These are phyloP conservation scores for Stigmatopora argus DNA, from an alignment of 2,113 vertebrate genomes.

Conservation along the genomic window DNA sequence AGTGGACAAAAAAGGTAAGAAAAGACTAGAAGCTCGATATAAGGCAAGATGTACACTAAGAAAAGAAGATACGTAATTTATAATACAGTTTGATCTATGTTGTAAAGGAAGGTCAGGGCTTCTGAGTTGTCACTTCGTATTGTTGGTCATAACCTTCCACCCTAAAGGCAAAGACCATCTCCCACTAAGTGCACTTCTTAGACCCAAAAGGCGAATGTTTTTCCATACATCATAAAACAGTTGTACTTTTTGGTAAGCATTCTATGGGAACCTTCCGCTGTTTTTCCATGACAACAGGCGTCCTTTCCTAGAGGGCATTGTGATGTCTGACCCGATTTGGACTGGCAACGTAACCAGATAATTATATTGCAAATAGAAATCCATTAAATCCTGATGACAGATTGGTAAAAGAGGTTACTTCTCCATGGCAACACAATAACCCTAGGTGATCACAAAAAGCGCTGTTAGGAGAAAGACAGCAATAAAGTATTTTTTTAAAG, in stretches of 20 bases:
- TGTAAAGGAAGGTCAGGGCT: too few relatives aligned
- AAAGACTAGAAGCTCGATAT: too few relatives aligned
- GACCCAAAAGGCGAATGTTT: not conserved
- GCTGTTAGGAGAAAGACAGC: constrained; percentile 39
- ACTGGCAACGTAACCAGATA: constrained; percentile 37
- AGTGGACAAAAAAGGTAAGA: too few relatives aligned
- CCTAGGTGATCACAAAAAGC: constrained; percentile 44
- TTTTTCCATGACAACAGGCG: constrained; percentile 14
- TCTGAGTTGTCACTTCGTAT: too few relatives aligned
- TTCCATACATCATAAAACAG: not conserved
- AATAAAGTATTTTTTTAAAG: constrained; percentile 7
- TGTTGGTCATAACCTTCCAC: too few relatives aligned
- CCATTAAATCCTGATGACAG: constrained; percentile 39
- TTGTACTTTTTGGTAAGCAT: not conserved
- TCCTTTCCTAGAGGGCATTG: constrained; percentile 26
- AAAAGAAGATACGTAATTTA: too few relatives aligned
- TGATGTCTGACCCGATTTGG: constrained; percentile 29
- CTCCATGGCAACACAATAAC: constrained; percentile 33
- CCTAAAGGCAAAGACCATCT: too few relatives aligned
- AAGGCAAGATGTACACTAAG: too few relatives aligned
- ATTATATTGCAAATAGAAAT: constrained; percentile 41
- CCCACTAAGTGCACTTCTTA: too few relatives aligned
- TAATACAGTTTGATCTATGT: too few relatives aligned
- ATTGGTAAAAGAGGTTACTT: constrained; percentile 34
- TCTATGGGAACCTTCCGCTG: constrained; percentile 8